phyloP scores from a whole-genome alignment of 2,797 vertebrate genomes.

The Limosa lapponica region DNA sequence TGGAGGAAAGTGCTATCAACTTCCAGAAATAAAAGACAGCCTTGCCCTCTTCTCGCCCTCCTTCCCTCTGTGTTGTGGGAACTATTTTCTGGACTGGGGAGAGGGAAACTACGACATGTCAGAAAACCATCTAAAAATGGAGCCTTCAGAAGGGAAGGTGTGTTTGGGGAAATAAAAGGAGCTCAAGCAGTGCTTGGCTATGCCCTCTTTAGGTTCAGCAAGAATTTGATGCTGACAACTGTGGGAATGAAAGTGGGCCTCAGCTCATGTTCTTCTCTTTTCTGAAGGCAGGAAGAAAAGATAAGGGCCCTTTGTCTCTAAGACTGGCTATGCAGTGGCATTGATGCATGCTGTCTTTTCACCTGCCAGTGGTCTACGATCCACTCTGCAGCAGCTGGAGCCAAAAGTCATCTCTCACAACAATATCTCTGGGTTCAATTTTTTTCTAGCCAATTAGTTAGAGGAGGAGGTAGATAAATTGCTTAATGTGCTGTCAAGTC shows the following conservation, averaged over 20 bases:
- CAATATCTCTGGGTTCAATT: background rate
- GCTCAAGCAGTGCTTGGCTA: fast-evolving
- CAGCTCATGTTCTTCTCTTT: background rate
- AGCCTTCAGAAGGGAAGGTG: background rate
- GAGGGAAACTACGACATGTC: background rate
- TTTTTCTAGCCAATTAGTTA: background rate
- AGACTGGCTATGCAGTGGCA: background rate
- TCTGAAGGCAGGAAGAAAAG: background rate
- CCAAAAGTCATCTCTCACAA: background rate
- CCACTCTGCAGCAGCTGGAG: background rate
- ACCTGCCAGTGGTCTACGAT: background rate
- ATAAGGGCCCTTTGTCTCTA: background rate
- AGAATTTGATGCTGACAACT: background rate
- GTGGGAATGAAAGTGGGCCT: background rate
- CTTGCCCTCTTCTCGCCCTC: background rate
- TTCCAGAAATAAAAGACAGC: constrained; percentile 58
- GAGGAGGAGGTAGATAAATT: background rate
- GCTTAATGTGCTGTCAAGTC: background rate
- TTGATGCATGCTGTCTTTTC: background rate
- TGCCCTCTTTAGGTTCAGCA: background rate
- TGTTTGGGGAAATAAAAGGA: background rate
- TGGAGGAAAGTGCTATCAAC: constrained; percentile 39
- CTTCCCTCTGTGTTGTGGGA: background rate
- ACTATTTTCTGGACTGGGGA: background rate
- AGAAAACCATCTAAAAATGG: background rate